Percentiles rank a stretch among this genome's conserved stretches.
phyloP scores from a whole-genome alignment of 2,888 invertebrate genomes.

The Malachius bipustulatus region DNA sequence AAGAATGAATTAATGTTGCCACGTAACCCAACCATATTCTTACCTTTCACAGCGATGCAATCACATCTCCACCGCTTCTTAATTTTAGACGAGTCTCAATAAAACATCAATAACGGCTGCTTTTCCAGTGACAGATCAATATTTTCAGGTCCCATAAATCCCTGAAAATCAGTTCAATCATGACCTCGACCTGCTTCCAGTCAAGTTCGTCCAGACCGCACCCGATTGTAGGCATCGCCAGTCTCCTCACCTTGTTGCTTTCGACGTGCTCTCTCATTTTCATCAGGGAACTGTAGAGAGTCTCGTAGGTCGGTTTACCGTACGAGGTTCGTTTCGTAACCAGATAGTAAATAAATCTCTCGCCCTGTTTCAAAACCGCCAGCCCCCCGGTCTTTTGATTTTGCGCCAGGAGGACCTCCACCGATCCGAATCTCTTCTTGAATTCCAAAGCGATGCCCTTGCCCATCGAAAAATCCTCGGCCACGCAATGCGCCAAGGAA shows the following conservation, averaged over 20 bases:
- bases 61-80: neutral
- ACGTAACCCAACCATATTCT: too few species aligned
- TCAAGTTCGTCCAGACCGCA: conserved; percentile 50
- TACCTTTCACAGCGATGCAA: too few species aligned
- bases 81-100: neutral
- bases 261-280: conserved; percentile 34
- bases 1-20: too few species aligned
- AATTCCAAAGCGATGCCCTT: too few species aligned
- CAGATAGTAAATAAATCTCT: conserved; percentile 43
- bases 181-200: conserved; percentile 42
- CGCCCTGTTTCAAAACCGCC: conserved; percentile 32
- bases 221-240: conserved; percentile 51
- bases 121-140: neutral
- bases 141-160: conserved; percentile 27
- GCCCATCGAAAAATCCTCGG: too few species aligned
- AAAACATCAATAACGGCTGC: too few species aligned
- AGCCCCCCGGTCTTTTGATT: conserved; percentile 31
- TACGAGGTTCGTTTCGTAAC: conserved; percentile 49
- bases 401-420: conserved; percentile 28
- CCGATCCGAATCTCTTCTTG: conserved; percentile 25
- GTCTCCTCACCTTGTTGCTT: conserved; percentile 36
- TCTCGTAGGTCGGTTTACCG: conserved; percentile 31
- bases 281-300: conserved; percentile 32
- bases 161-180: conserved; percentile 39
- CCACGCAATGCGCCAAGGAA: too few species aligned